These are phyloP conservation scores for Liopterus haemorrhoidalis DNA, from an alignment of 2,888 invertebrate genomes.

Conservation along the genomic window DNA sequence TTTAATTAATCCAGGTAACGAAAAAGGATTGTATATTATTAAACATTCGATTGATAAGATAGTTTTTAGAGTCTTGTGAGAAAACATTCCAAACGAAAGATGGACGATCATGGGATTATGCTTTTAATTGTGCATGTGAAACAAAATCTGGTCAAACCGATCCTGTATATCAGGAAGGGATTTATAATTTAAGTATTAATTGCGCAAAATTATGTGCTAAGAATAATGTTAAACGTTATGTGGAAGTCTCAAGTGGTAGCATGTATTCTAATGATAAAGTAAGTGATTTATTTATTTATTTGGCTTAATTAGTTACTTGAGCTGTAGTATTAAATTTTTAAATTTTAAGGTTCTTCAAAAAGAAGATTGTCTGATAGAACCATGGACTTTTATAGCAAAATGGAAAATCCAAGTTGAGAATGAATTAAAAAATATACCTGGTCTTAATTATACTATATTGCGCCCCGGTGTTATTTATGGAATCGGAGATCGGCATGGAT, in stretches of 20 bases:
- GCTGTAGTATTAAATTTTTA: too few species aligned
- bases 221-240: constrained; percentile 61
- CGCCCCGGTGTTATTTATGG: constrained; percentile 86
- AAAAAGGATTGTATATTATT: constrained; percentile 11
- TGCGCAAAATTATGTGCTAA: constrained; percentile 73
- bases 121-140: constrained; percentile 88
- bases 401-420: constrained; percentile 80
- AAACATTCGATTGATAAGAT: background rate
- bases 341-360: constrained; percentile 56
- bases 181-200: constrained; percentile 73
- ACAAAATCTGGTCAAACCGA: constrained; percentile 84
- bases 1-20: constrained; percentile 76
- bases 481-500: constrained; percentile 70
- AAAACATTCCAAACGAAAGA: constrained; percentile 63
- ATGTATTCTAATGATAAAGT: constrained; percentile 77
- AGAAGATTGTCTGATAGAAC: constrained; percentile 70
- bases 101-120: constrained; percentile 60
- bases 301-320: background rate
- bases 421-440: constrained; percentile 61
- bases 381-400: constrained; percentile 79
- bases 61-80: constrained; percentile 68
- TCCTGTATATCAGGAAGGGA: constrained; percentile 85
- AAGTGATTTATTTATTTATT: constrained; percentile 21
- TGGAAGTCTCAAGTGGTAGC: constrained; percentile 82
- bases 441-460: constrained; percentile 70